phyloP scores from a whole-genome alignment of 2,888 invertebrate species.

The Aquatica leii region DNA sequence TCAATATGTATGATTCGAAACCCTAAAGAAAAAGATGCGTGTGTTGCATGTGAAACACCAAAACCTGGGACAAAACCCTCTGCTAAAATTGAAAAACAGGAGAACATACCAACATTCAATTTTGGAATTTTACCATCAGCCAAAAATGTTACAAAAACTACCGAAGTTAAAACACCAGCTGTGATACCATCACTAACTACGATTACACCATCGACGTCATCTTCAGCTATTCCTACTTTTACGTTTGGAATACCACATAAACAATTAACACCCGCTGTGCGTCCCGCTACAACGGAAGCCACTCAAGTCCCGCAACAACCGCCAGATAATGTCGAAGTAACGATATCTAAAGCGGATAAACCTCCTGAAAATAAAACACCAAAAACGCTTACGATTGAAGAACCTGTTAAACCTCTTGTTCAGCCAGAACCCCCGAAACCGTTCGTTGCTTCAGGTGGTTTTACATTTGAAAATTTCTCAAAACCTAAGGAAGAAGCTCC shows the following conservation, averaged over 20 bases:
- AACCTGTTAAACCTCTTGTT: conserved; percentile 16
- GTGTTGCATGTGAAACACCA: conserved; percentile 67
- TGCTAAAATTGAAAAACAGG: conserved; percentile 24
- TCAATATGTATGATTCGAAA: conserved; percentile 69
- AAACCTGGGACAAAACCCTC: conserved; percentile 58
- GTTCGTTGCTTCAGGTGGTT: neutral
- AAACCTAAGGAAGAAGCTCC: conserved; percentile 14
- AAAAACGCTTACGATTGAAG: neutral
- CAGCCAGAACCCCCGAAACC: neutral
- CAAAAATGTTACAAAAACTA: conserved; percentile 38
- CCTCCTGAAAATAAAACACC: conserved; percentile 1
- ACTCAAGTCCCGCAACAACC: neutral
- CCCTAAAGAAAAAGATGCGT: conserved; percentile 59
- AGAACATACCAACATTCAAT: conserved; percentile 51
- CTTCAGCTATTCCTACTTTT: conserved; percentile 37
- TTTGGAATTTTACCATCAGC: conserved; percentile 61
- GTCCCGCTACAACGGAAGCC: neutral
- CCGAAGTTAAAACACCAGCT: conserved; percentile 22
- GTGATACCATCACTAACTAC: neutral
- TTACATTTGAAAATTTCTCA: conserved; percentile 1
- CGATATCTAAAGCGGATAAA: neutral
- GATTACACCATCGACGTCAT: conserved; percentile 15
- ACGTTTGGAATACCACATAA: conserved; percentile 43
- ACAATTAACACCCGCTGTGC: neutral
- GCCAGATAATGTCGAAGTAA: neutral